Conservation (phyloP, 2,888 invertebrate genomes). For the Rotaria sp. region DNA sequence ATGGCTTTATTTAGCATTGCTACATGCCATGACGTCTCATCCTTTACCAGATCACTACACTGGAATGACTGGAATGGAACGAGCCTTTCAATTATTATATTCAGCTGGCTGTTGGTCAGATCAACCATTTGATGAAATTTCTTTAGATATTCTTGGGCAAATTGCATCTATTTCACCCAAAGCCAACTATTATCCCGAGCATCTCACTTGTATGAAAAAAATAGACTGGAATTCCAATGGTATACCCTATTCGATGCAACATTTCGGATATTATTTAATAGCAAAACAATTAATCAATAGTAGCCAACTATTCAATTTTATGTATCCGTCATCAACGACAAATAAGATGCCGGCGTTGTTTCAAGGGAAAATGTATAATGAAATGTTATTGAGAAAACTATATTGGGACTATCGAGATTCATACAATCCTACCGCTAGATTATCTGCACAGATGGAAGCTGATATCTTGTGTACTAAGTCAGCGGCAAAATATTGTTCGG, state of each 20-base stretch:
- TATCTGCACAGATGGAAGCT: neutral
- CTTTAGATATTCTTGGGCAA: neutral
- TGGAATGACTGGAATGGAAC: neutral
- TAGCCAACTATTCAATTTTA: neutral
- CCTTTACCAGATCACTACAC: neutral
- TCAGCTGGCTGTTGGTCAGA: neutral
- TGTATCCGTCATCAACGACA: neutral
- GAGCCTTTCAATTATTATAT: neutral
- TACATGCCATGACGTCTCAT: constrained; percentile 4
- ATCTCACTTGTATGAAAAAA: neutral
- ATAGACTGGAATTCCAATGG: neutral
- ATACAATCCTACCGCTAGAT: neutral
- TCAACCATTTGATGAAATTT: neutral
- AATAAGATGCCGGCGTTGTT: neutral
- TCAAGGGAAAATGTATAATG: neutral
- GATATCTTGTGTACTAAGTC: neutral
- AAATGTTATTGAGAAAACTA: neutral
- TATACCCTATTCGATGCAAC: neutral
- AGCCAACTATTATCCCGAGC: neutral
- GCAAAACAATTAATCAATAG: neutral
- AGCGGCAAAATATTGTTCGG: neutral
- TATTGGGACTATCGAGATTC: constrained; percentile 17
- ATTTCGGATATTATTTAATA: neutral
- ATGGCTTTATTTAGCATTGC: neutral
- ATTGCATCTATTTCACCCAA: neutral